Conservation (phyloP, 2,797 vertebrate genomes). For the Sebastes alutus region DNA sequence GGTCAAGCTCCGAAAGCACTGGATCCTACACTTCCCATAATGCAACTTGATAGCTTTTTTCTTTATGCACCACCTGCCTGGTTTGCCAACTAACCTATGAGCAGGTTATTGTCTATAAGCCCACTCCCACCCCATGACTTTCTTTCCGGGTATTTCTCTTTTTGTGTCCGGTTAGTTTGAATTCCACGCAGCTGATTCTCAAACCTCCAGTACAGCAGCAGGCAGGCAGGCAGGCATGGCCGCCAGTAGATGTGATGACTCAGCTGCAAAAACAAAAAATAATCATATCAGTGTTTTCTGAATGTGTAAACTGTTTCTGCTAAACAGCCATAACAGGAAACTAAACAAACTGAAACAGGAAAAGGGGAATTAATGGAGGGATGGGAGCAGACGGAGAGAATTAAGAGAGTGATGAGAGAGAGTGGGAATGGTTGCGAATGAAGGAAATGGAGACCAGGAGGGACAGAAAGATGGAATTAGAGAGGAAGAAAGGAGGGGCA, state of each 20-base stretch:
- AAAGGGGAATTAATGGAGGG: background rate
- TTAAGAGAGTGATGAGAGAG: background rate
- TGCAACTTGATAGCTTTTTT: background rate
- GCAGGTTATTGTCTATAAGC: background rate
- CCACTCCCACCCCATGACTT: background rate
- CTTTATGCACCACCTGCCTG: background rate
- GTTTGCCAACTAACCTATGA: background rate
- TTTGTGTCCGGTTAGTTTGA: background rate
- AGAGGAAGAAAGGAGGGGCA: background rate
- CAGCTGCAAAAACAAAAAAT: background rate
- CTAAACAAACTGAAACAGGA: background rate
- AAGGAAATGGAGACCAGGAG: background rate
- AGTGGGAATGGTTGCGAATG: background rate
- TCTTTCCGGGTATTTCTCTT: background rate
- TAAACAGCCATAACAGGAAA: background rate
- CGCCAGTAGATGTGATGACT: constrained; percentile 5
- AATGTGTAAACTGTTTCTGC: constrained; percentile 20
- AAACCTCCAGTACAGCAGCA: background rate
- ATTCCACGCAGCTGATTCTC: background rate
- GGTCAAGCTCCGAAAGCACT: background rate
- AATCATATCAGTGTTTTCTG: background rate
- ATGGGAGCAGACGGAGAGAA: background rate
- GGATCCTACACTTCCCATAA: background rate
- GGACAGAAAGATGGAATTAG: background rate
- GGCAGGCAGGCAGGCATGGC: background rate